phyloP scores from a whole-genome alignment of 2,888 invertebrate genomes.

The Merodon equestris region DNA sequence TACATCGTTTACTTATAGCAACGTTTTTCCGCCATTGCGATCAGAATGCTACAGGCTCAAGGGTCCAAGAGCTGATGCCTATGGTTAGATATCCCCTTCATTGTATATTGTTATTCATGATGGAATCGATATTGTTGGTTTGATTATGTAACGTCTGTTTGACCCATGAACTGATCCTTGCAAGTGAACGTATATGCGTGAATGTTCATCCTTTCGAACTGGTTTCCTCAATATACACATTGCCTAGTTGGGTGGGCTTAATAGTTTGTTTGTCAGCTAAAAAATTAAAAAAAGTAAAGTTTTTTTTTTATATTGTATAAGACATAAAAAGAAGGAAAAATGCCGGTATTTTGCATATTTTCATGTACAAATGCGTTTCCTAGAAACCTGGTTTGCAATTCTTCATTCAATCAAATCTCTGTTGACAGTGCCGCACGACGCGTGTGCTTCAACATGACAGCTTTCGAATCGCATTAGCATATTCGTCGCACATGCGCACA shows the following conservation, averaged over 20 bases:
- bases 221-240: constrained; percentile 78
- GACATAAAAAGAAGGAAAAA: constrained; percentile 14
- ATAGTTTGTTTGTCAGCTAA: constrained; percentile 74
- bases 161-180: constrained; percentile 12
- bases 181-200: constrained; percentile 15
- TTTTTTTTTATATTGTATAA: neutral
- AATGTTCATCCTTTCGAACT: constrained; percentile 74
- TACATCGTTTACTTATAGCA: constrained; percentile 67
- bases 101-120: too few species aligned
- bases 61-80: neutral
- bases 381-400: constrained; percentile 53
- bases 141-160: too few species aligned
- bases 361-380: constrained; percentile 25
- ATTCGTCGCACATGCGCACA: constrained; percentile 30
- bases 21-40: constrained; percentile 49
- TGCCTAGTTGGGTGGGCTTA: constrained; percentile 76
- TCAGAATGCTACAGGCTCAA: constrained; percentile 51
- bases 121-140: too few species aligned
- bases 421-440: constrained; percentile 51
- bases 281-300: constrained; percentile 15
- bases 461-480: constrained; percentile 45
- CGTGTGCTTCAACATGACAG: constrained; percentile 30
- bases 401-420: constrained; percentile 48
- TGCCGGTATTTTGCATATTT: constrained; percentile 20
- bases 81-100: too few species aligned